Percentiles rank a stretch among this genome's conserved stretches.
Evolutionary conservation across 92 coral and sea anemone genomes (phyloP).

Genomic region (Nematostella vectensis): DNA sequence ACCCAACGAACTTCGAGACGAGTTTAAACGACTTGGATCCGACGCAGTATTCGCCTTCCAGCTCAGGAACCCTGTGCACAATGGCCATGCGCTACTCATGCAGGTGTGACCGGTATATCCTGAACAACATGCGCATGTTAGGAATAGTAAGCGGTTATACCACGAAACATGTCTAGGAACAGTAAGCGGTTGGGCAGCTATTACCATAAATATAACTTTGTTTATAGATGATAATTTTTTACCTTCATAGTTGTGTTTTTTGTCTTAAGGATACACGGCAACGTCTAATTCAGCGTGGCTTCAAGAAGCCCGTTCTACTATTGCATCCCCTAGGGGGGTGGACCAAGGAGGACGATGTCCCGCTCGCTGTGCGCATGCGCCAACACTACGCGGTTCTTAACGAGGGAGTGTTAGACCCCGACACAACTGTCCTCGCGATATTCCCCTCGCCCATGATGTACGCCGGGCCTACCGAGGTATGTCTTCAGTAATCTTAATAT

Average conservation of each 20-base stretch:
- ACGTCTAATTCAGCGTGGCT: constrained; percentile 64
- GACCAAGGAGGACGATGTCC: constrained; percentile 97
- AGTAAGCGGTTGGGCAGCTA: no score
- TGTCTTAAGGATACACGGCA: constrained; percentile 88
- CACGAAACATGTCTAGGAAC: no score
- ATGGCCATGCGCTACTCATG: constrained; percentile 95
- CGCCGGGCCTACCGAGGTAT: constrained; percentile 97
- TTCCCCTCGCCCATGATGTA: constrained; percentile 99
- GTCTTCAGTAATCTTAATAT: constrained; percentile 5
- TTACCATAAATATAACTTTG: no score
- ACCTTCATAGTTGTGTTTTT: no score
- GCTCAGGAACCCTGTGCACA: constrained; percentile 91
- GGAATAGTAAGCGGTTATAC: no score
- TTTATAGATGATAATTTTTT: no score
- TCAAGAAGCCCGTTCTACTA: constrained; percentile 66
- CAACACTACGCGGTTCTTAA: constrained; percentile 92
- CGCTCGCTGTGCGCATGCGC: constrained; percentile 68
- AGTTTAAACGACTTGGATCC: constrained; percentile 61
- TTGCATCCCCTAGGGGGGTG: constrained; percentile 99
- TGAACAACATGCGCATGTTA: not conserved
- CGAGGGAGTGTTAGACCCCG: constrained; percentile 82
- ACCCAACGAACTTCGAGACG: constrained; percentile 78
- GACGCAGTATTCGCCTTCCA: constrained; percentile 97
- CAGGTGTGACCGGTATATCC: constrained; percentile 37
- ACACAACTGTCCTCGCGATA: constrained; percentile 77